Conservation (phyloP, 2,113 vertebrate species). For the Microtus richardsoni region DNA sequence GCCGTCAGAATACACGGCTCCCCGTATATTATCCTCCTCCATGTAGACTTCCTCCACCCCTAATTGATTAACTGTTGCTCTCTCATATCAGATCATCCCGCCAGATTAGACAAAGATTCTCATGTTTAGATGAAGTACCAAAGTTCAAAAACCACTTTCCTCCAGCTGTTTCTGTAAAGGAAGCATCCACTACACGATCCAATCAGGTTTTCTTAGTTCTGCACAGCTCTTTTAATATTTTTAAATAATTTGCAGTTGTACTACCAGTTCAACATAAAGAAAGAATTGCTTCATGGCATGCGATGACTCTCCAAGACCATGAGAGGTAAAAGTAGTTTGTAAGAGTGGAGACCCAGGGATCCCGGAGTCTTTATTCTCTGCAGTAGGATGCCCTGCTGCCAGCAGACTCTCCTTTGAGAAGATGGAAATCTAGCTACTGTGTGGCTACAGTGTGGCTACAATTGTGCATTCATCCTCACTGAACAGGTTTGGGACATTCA, state of each 20-base stretch:
- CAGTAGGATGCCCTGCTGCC: background rate
- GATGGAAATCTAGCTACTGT: rapidly evolving
- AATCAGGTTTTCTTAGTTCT: background rate
- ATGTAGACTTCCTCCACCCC: rapidly evolving
- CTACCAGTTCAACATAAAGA: background rate
- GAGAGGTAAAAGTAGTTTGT: background rate
- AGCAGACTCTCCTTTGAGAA: background rate
- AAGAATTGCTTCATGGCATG: background rate
- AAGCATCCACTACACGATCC: background rate
- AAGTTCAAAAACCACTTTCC: background rate
- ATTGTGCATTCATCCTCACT: background rate
- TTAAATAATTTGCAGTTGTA: background rate
- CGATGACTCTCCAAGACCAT: background rate
- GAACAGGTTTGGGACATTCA: too few relatives aligned
- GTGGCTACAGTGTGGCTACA: too few relatives aligned
- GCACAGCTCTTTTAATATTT: background rate
- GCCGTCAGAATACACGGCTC: background rate
- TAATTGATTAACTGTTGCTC: background rate
- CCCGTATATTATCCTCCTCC: background rate
- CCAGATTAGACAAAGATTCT: background rate
- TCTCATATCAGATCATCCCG: background rate
- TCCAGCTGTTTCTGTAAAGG: background rate
- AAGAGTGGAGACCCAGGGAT: background rate
- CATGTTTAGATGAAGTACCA: background rate
- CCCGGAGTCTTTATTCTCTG: background rate